Evolutionary conservation across 53 echinoderm and acorn worm species (phyloP), one percentile per base, ranked within the genome.

Genomic region (Glandiceps talaboti): DNA sequence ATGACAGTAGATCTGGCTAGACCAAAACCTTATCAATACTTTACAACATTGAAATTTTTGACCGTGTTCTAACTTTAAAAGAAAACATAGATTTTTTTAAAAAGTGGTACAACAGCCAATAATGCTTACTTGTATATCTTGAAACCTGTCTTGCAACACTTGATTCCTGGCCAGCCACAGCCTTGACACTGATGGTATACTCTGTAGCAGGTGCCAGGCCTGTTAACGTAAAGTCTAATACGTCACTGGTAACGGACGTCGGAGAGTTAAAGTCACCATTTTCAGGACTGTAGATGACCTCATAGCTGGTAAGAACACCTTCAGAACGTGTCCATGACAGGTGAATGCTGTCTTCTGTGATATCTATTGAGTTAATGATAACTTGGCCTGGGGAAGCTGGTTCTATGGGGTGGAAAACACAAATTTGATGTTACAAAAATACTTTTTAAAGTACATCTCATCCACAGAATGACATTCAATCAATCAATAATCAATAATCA

Each of bases 331-430:
- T 14, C 85, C 85, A 85, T 33, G 76, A 32, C 6, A 85, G 64
- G 33, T 27, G 73, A 25, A 85, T 80, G 26, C 75, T 79, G 31
- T 30, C 33, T 79, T 85, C 75, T 74, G 79, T 80, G 73, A 64
- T 45, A 28, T 29, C 27, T 25, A 30, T 25, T 20, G 64, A 45
- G 64, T 45, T 45, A 80, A 85, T 80, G 85, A 80, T 80, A 76
- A 80, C 80, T 10, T 14, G 45, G 10, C 75, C 80, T 0, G 80
- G 80, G 1, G 30, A 1, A 1, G 76, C 80, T n/a, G 85, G 85
- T 27, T 74, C 85, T 85, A 27, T 28, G 20, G 20, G 6, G 64
- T 12, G 6, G 64, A 45, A 45, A 45, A 45, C n/a, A n/a, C n/a
- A n/a, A n/a, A n/a, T n/a, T n/a, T n/a, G n/a, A n/a, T n/a, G n/a